Percentiles rank a stretch among this genome's conserved stretches.
phyloP scores from a whole-genome alignment of 2,888 invertebrate species.

The Philereme vetulata region DNA sequence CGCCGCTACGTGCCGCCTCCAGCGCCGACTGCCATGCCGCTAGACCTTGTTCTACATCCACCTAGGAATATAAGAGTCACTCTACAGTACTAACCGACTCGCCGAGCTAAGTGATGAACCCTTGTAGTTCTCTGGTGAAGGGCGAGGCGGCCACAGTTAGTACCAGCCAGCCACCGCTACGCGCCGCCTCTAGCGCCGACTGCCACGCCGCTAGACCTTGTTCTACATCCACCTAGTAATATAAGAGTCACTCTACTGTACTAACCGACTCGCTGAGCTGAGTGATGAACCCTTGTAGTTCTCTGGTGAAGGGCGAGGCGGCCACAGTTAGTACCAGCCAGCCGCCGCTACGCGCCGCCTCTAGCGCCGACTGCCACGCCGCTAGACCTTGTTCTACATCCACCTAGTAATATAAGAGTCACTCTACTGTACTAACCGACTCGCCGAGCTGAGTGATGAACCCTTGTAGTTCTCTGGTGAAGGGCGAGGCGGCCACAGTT shows the following conservation, averaged over 20 bases:
- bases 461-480: conserved; percentile 58
- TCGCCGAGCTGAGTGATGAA: conserved; percentile 54
- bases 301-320: conserved; percentile 66
- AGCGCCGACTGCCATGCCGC: conserved; percentile 58
- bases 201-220: conserved; percentile 59
- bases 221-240: conserved; percentile 65
- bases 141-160: conserved; percentile 68
- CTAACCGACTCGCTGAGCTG: conserved; percentile 46
- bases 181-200: conserved; percentile 49
- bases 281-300: conserved; percentile 60
- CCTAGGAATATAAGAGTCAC: conserved; percentile 47
- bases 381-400: conserved; percentile 59
- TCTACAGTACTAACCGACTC: conserved; percentile 38
- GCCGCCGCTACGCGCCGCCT: conserved; percentile 55
- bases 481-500: conserved; percentile 67
- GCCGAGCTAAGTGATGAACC: conserved; percentile 54
- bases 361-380: conserved; percentile 58
- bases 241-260: conserved; percentile 26
- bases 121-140: conserved; percentile 58
- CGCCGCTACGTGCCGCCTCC: conserved; percentile 55
- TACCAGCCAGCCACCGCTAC: conserved; percentile 66
- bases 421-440: conserved; percentile 41
- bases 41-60: conserved; percentile 62
- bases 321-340: conserved; percentile 69
- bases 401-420: conserved; percentile 49